Evolutionary conservation across 2,888 invertebrate genomes (phyloP).

Genomic region (Sinohyriopsis cumingii): DNA sequence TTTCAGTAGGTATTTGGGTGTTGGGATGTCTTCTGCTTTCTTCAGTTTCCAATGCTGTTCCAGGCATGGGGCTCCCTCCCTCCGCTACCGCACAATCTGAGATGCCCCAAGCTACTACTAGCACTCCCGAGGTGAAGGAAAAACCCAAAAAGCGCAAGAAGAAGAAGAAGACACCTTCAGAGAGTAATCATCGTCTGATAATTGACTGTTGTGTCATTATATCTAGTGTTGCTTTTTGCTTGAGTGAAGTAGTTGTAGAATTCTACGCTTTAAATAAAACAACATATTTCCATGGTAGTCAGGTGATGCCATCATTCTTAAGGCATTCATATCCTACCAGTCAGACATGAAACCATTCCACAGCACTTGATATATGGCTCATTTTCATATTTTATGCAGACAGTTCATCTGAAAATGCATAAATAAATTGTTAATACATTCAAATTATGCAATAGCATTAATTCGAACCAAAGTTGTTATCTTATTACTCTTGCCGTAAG

Average conservation of each 20-base stretch:
- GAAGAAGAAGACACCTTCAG: slow-evolving; percentile 55
- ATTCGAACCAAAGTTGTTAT: no score
- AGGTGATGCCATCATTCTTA: no score
- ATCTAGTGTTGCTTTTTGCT: slow-evolving; percentile 10
- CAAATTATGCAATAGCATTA: no score
- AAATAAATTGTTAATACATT: no score
- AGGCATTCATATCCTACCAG: no score
- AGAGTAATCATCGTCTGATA: slow-evolving; percentile 38
- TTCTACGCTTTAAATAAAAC: no score
- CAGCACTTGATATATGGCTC: no score
- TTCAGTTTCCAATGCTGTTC: slow-evolving; percentile 32
- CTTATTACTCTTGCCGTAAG: no score
- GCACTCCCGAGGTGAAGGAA: slow-evolving; percentile 47
- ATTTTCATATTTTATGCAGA: no score
- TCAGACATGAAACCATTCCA: no score
- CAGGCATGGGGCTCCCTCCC: slow-evolving; percentile 55
- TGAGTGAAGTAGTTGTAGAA: background rate
- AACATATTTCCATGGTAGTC: no score
- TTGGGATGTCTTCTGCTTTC: slow-evolving; percentile 1
- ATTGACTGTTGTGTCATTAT: slow-evolving; percentile 1
- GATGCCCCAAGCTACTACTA: slow-evolving; percentile 22
- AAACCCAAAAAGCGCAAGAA: slow-evolving; percentile 62
- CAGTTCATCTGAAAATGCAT: no score
- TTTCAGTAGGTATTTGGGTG: background rate
- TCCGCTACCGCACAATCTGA: slow-evolving; percentile 21